These are phyloP conservation scores for Gila orcuttii DNA, from an alignment of 2,113 vertebrate genomes.

Conservation along the genomic window DNA sequence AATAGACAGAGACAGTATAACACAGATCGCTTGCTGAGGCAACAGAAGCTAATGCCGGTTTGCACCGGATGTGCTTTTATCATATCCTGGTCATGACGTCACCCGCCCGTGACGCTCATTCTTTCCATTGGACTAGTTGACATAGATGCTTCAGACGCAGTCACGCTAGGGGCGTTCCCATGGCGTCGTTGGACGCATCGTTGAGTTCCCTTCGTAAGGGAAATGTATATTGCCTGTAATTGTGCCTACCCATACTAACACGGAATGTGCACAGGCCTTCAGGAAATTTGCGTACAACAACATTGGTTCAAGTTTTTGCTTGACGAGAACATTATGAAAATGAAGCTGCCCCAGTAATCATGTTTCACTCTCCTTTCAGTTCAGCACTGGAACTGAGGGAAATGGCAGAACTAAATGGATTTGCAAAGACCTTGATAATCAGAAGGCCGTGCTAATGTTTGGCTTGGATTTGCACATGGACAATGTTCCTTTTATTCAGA, in stretches of 20 bases:
- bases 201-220: no score
- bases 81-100: no score
- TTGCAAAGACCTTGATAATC: conserved; percentile 14
- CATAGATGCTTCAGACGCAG: no score
- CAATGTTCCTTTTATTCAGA: conserved; percentile 1
- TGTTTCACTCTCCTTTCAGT: conserved; percentile 7
- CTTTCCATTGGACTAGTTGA: no score
- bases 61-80: no score
- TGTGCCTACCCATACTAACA: not conserved
- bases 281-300: not conserved
- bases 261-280: not conserved
- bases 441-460: conserved; percentile 20
- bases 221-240: not conserved
- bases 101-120: no score
- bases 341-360: conserved; percentile 29
- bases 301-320: not conserved
- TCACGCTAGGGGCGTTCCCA: no score
- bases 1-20: no score
- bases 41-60: no score
- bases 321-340: conserved; percentile 20
- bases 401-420: conserved; percentile 36
- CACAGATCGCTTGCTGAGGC: no score
- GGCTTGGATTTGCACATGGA: conserved; percentile 16
- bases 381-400: conserved; percentile 28
- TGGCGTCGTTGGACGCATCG: no score